Evolutionary conservation across 2,113 vertebrate species (phyloP).

Genomic region (Eonycteris spelaea): DNA sequence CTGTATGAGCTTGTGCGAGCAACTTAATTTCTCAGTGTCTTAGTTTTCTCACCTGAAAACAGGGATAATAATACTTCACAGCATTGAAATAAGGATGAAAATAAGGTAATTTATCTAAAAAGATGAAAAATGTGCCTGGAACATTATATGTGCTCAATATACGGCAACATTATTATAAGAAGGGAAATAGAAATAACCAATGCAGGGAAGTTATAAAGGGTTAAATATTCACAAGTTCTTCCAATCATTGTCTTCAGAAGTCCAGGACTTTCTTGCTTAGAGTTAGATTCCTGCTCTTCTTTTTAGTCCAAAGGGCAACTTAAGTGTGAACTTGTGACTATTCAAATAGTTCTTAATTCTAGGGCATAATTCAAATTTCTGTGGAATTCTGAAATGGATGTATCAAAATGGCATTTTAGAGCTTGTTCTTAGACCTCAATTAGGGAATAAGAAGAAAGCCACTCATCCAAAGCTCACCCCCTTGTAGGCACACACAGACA

Average conservation of each 20-base stretch:
- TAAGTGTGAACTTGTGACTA: not conserved
- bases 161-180: not conserved
- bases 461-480: not conserved
- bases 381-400: not conserved
- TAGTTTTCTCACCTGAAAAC: slow-evolving; percentile 8
- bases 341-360: not conserved
- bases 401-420: not conserved
- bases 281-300: not conserved
- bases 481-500: not conserved
- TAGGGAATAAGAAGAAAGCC: not conserved
- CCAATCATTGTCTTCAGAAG: not conserved
- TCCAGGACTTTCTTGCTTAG: not conserved
- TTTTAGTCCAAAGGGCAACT: not conserved
- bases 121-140: not conserved
- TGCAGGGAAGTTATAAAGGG: not conserved
- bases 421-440: not conserved
- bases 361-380: not conserved
- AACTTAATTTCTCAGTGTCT: slow-evolving; percentile 20
- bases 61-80: not conserved
- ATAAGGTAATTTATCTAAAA: slow-evolving; percentile 1
- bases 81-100: slow-evolving; percentile 12
- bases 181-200: not conserved
- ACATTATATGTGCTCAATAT: not conserved
- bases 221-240: not conserved
- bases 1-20: not conserved